phyloP scores from a whole-genome alignment of 2,113 vertebrate species.

The Dinomys branickii region DNA sequence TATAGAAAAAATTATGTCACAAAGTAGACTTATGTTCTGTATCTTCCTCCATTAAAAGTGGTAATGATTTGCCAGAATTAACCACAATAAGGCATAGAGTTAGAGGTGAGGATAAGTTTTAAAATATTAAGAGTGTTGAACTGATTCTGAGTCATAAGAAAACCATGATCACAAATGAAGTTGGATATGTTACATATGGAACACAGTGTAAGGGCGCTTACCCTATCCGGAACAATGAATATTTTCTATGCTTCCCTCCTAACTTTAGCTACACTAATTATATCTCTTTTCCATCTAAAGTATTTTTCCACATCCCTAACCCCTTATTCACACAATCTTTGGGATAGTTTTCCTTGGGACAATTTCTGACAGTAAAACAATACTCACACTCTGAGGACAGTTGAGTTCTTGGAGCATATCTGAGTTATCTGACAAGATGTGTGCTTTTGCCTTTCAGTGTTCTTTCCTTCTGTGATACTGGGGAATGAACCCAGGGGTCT shows the following conservation, averaged over 20 bases:
- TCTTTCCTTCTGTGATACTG: neutral
- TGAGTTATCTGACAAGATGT: neutral
- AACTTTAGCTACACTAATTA: neutral
- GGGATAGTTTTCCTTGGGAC: neutral
- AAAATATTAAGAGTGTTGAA: neutral
- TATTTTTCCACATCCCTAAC: neutral
- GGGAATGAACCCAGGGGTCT: neutral
- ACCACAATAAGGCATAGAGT: neutral
- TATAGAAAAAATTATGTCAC: neutral
- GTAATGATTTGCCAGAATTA: neutral
- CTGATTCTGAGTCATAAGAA: neutral
- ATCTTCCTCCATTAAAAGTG: neutral
- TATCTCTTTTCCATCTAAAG: neutral
- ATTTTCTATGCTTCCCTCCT: neutral
- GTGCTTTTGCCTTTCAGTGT: neutral
- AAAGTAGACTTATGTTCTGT: neutral
- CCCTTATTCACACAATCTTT: neutral
- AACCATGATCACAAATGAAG: neutral
- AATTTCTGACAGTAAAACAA: neutral
- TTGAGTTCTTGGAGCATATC: neutral
- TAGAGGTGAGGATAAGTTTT: neutral
- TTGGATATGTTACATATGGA: neutral
- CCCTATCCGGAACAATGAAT: neutral
- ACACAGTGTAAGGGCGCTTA: neutral
- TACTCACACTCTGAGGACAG: neutral